Conservation (phyloP, 2,113 vertebrate genomes). For the Anser brachyrhynchus region DNA sequence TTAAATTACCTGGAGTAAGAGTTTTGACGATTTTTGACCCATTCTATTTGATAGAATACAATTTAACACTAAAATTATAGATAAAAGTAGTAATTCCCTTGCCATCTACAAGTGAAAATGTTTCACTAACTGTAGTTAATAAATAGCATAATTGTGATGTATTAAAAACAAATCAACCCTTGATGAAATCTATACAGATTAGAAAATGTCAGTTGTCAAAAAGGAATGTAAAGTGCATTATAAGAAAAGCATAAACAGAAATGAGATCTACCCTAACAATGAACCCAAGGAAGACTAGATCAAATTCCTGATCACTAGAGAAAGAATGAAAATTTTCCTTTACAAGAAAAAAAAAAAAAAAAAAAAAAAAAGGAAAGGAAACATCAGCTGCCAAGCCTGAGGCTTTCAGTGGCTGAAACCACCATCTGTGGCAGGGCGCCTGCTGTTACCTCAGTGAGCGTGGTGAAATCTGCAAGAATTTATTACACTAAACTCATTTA, state of each 20-base stretch:
- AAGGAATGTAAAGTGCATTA: background rate
- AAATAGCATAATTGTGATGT: background rate
- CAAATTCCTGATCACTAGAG: background rate
- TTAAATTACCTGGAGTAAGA: slow-evolving; percentile 4
- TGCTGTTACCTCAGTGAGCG: background rate
- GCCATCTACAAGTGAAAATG: background rate
- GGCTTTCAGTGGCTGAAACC: background rate
- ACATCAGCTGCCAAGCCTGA: background rate
- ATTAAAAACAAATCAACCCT: background rate
- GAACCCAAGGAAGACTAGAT: background rate
- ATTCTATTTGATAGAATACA: background rate
- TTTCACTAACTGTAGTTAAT: background rate
- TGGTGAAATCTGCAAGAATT: background rate
- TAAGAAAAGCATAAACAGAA: background rate
- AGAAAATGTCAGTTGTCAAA: background rate
- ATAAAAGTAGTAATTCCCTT: slow-evolving; percentile 17
- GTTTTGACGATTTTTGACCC: slow-evolving; percentile 26
- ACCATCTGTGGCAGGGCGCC: background rate
- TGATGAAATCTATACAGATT: background rate
- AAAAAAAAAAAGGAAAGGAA: background rate
- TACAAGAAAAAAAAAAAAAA: background rate
- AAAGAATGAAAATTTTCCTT: background rate
- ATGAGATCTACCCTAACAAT: background rate
- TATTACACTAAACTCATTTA: background rate
- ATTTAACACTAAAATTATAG: slow-evolving; percentile 28